Base-by-base conservation (phyloP, 2,888 invertebrate species). In the Stegana nigrithorax region DNA sequence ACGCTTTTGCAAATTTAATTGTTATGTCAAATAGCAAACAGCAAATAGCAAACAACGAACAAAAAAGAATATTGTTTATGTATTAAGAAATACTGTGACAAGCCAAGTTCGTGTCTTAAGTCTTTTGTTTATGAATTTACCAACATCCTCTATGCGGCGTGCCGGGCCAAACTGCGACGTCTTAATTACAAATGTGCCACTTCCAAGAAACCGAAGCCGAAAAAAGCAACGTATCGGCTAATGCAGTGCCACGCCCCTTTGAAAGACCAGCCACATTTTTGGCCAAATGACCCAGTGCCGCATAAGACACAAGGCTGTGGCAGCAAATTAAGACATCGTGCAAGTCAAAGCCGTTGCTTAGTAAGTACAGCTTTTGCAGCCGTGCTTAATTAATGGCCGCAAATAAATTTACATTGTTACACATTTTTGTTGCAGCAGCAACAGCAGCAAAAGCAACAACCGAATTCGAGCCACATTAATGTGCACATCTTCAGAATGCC, bases 161-260 rank as follows among this genome's bases (percentile, higher is more conserved):
- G 42, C 42, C 5, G n/a, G n/a, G n/a, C n/a, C n/a, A n/a, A n/a
- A n/a, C 50, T 60, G 47, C 5, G 26, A 72, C 59, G 67, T 64
- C 75, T 77, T 75, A 75, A 75, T 75, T 79, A 73, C 75, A 69
- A 68, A 69, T 73, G 69, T 67, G 67, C 53, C 21, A 55, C 32
- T 55, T 55, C 53, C 53, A 55, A 32, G 53, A 55, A 65, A 60
- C 64, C 67, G 69, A 73, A 73, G 62, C 64, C 60, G 66, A 70
- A 64, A 66, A 59, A n/a, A n/a, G n/a, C n/a, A n/a, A n/a, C n/a
- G 63, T 65, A 47, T 60, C 64, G 57, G 65, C 75, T 75, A 75
- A 69, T 67, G 68, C 65, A 53, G 44, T 63, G 68, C 67, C 73
- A 74, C 80, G 78, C 75, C 75, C 67, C 63, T 26, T 51, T 23